Evolutionary conservation across 2,888 invertebrate genomes (phyloP), one percentile per base, ranked within the genome.

Genomic region (Drosophila fungiperda): DNA sequence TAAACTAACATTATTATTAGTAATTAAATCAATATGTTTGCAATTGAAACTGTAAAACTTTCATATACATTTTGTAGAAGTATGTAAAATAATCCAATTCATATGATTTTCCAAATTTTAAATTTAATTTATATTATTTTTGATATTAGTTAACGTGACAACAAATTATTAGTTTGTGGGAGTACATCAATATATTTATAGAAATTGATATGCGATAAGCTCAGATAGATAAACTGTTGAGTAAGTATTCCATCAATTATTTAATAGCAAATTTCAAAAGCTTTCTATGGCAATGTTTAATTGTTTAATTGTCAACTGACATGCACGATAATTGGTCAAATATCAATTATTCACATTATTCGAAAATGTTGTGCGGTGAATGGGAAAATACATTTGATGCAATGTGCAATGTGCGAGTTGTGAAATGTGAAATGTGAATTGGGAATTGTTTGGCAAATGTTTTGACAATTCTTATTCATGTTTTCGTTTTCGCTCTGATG

Each of bases 301-400:
- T 76, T 76, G 69, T 66, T 61, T 68, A 79, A 81, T 78, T 83
- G 79, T 66, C 76, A 61, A 63, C 53, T 65, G 79, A 73, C 79
- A 81, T 65, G 59, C 52, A 60, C 33, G 71, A 72, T 73, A 87
- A 84, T 84, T 83, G 82, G 77, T 64, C 67, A 54, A 49, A 38
- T 70, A 67, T 84, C 70, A 83, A 87, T 87, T 82, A 84, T 84
- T 83, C 70, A 83, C 50, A 75, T 72, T 73, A 77, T 77, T 75
- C 77, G 76, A 50, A 71, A 63, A 73, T 76, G 53, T 55, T 67
- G 12, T 63, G 64, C 42, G 76, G 68, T 72, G 55, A 68, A 76
- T 76, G 48, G 29, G 1, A 72, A 53, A 60, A 55, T 45, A 9
- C 26, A 61, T 40, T 67, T 6, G 29, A 40, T 53, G 52, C 12